Conservation (phyloP, 64 coral and sea anemone genomes). For the Stichodactyla helianthus region DNA sequence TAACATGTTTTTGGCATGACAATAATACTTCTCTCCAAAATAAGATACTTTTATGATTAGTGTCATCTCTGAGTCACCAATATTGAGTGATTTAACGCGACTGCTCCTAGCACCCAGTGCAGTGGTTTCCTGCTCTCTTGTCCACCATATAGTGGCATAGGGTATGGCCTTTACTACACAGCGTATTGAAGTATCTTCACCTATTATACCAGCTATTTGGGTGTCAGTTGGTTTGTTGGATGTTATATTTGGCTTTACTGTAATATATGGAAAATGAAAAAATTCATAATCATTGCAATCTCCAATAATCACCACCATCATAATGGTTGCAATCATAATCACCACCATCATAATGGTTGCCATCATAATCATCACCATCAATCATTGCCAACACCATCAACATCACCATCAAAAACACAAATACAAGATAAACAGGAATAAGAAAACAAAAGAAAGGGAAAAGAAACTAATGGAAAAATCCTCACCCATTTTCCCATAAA, state of each 20-base stretch:
- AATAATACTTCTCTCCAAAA: conserved; percentile 46
- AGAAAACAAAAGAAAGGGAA: too few relatives aligned
- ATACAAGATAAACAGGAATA: too few relatives aligned
- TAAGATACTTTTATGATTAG: conserved; percentile 6
- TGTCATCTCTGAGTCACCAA: background rate
- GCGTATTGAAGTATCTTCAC: conserved; percentile 7
- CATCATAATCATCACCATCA: background rate
- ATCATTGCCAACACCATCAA: too few relatives aligned
- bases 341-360: background rate
- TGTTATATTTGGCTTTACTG: conserved; percentile 59
- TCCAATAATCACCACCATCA: background rate
- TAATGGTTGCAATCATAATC: background rate
- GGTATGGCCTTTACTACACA: conserved; percentile 53
- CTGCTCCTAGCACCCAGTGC: background rate
- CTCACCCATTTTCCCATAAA: too few relatives aligned
- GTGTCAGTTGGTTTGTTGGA: conserved; percentile 59
- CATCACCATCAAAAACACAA: too few relatives aligned
- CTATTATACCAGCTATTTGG: conserved; percentile 46
- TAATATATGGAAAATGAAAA: background rate
- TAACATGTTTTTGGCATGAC: conserved; percentile 64
- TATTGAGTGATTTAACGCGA: conserved; percentile 7
- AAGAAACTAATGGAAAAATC: too few relatives aligned
- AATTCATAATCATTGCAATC: too few relatives aligned
- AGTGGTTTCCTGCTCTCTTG: conserved; percentile 19
- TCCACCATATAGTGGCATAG: conserved; percentile 37